Percentiles rank a stretch among this genome's conserved stretches.
These are phyloP conservation scores for Morone saxatilis DNA, from an alignment of 2,113 vertebrate genomes.

Conservation along the genomic window DNA sequence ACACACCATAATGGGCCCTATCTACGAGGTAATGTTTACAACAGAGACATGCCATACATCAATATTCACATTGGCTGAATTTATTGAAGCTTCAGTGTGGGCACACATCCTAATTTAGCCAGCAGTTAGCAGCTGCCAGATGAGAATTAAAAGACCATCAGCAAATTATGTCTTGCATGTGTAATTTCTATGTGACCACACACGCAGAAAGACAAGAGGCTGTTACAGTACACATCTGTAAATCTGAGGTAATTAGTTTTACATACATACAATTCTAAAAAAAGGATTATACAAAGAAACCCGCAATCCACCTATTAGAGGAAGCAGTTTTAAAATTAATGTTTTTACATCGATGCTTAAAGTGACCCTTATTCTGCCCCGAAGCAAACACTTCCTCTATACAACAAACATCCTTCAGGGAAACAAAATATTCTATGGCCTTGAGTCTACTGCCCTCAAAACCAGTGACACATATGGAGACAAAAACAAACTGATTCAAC, in stretches of 20 bases:
- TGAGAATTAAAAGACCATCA: conserved; percentile 48
- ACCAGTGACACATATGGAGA: conserved; percentile 56
- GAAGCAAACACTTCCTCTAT: conserved; percentile 6
- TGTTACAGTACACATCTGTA: neutral
- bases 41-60: conserved; percentile 47
- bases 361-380: conserved; percentile 22
- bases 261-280: neutral
- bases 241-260: neutral
- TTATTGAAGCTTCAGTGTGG: conserved; percentile 46
- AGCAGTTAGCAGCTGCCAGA: conserved; percentile 33
- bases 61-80: conserved; percentile 60
- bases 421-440: conserved; percentile 39
- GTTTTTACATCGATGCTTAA: conserved; percentile 10
- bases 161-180: conserved; percentile 35
- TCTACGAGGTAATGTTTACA: conserved; percentile 67
- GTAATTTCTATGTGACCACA: conserved; percentile 26
- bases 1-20: conserved; percentile 58
- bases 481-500: conserved; percentile 61
- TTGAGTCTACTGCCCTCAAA: conserved; percentile 43
- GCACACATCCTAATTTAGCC: conserved; percentile 42
- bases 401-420: conserved; percentile 41
- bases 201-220: neutral
- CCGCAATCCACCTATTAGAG: neutral
- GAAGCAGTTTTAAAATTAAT: neutral
- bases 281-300: neutral